Base-by-base conservation (phyloP, 2,888 invertebrate species). In the Nymphalis polychloros region DNA sequence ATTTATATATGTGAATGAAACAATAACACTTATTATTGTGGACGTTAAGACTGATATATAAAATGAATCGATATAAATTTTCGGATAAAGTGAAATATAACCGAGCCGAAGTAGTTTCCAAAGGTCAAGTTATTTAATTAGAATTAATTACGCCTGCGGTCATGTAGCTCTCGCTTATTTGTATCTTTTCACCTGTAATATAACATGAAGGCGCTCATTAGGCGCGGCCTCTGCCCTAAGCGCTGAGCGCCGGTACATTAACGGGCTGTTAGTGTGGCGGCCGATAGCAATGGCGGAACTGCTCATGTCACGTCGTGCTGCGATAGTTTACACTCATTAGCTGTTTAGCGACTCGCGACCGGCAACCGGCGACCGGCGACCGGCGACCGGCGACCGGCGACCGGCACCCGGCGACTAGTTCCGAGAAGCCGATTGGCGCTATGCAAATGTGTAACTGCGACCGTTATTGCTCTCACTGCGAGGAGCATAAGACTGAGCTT, bases 361-460 rank as follows among this genome's bases (percentile, higher is more conserved):
- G 23, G 65, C 59, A 59, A 50, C 19, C 23, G 35, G 62, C 46
- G 35, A 53, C 49, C 57, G 48, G 48, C 47, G n/a, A 23, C 48
- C 47, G 23, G 65, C 59, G 62, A 50, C 19, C 23, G 35, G 62
- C 46, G 35, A 53, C 49, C 57, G 48, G 48, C 47, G n/a, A 23
- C 48, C 57, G 27, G 48, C 19, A 55, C 17, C 13, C 31, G 23
- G 46, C n/a, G 66, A 62, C 50, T 27, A 23, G 47, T 62, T 65
- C 65, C 65, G 59, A 69, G 65, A 59, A 65, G 53, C 52, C 61
- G 69, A 69, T 65, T 65, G 69, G 69, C 69, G 69, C 62, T 72
- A 73, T 73, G 73, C 72, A 73, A 73, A 73, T 73, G 73, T 66
- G 31, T 70, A 67, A 63, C 69, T 72, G 72, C 70, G 70, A 73